Base-by-base conservation (phyloP, 2,113 vertebrate species). In the Clarias gariepinus region DNA sequence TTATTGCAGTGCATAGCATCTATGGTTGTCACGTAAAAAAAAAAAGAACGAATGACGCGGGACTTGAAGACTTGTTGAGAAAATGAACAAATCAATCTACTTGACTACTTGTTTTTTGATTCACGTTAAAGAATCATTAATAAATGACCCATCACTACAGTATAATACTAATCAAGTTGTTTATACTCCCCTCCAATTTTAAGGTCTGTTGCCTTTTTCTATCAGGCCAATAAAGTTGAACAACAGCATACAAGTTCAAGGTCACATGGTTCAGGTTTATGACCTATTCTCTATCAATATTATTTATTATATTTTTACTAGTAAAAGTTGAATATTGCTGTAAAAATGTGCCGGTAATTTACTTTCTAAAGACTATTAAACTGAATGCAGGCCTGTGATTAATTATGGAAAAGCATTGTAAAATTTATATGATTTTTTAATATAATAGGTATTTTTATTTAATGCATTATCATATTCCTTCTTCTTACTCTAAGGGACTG, bases 201-300 rank as follows among this genome's bases (percentile, higher is more conserved):
- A 8, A 21, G 16, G 30, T 21, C 30, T 71, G 30, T 2, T 19
- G 33, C 30, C 33, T 36, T 41, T 71, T 71, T 71, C 69, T 33
- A 41, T 41, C 18, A 0, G 9, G 18, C 1, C 30, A 73, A 19
- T 15, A 18, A 68, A 68, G 28, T 19, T 18, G 15, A 33, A 33
- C 30, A 69, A 69, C 66, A 69, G 30, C 16, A 30, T 71, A 36
- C 1, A 73, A 36, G 18, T 93, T 92, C 16, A 69, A 36, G 18
- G 28, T 4, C 12, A 13, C 30, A 73, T 36, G 30, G 41, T 53
- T 12, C 28, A 55, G 52, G 5, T 55, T 77, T 53, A 16, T 1
- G 55, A 2, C 3, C 1, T 25, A 47, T 74, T 74, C 47, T 66
- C 47, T 5, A 21, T 21, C 9, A 41, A 73, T 74, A 47, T 23